Conservation (phyloP, 2,888 invertebrate species). For the Machimus rusticus region DNA sequence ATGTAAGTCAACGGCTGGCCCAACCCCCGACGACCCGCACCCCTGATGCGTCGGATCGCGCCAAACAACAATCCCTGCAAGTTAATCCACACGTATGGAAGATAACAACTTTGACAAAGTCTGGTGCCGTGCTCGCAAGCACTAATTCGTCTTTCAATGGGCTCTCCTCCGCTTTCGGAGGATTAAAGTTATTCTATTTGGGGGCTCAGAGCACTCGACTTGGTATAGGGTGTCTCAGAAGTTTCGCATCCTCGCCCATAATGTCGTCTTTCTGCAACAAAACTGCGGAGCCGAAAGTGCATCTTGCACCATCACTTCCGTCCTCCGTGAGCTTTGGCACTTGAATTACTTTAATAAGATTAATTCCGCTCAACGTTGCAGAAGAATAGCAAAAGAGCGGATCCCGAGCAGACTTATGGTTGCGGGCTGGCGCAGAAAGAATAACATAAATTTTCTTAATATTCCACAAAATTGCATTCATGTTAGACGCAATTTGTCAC, state of each 20-base stretch:
- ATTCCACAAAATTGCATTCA: slow-evolving; percentile 42
- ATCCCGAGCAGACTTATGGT: not conserved
- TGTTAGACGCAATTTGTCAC: slow-evolving; percentile 33
- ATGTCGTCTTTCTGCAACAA: not conserved
- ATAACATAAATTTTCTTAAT: slow-evolving; percentile 41
- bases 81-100: slow-evolving; percentile 21
- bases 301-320: not conserved
- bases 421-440: not conserved
- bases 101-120: slow-evolving; percentile 26
- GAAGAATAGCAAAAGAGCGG: not conserved
- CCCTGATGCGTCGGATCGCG: not conserved
- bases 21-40: not conserved
- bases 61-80: slow-evolving; percentile 5
- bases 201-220: not conserved
- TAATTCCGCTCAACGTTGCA: slow-evolving; percentile 6
- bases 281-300: not conserved
- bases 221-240: not conserved
- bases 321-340: slow-evolving; percentile 15
- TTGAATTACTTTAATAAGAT: slow-evolving; percentile 34
- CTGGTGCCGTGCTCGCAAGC: not conserved
- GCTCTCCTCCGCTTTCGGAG: not conserved
- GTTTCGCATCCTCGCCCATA: not conserved
- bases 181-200: slow-evolving; percentile 20
- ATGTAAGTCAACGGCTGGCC: not conserved
- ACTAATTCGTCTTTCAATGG: not conserved